phyloP scores from a whole-genome alignment of 1,140 invertebrate genomes.

The Drosophila varians region DNA sequence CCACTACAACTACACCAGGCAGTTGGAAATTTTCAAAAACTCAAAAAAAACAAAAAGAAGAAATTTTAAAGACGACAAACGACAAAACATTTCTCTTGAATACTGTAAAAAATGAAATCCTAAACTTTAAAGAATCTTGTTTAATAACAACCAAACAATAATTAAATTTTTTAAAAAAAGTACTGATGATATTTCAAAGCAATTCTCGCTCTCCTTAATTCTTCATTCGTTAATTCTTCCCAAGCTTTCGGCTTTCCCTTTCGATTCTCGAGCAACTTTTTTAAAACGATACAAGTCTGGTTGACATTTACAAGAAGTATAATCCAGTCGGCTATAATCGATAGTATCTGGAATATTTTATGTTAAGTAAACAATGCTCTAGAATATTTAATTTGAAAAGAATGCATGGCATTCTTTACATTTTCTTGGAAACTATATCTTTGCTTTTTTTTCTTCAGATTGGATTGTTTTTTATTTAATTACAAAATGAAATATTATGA shows the following conservation, averaged over 20 bases:
- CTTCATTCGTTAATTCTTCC: too few relatives aligned
- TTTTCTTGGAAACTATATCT: too few relatives aligned
- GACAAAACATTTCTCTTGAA: neutral
- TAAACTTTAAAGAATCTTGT: too few relatives aligned
- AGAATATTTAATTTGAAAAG: neutral
- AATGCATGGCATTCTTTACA: too few relatives aligned
- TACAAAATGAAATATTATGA: too few relatives aligned
- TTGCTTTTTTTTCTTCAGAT: neutral
- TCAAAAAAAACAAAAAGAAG: constrained; percentile 1
- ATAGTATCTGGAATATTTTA: neutral
- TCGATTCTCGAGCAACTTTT: neutral
- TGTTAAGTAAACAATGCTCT: neutral
- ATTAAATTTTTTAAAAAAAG: neutral
- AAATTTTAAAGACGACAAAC: neutral
- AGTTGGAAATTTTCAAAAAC: neutral
- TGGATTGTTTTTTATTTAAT: too few relatives aligned
- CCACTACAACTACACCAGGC: constrained; percentile 6
- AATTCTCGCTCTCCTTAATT: too few relatives aligned
- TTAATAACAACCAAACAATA: too few relatives aligned
- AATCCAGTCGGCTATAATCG: neutral
- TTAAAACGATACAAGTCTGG: neutral
- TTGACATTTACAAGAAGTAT: neutral
- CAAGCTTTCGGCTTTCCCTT: too few relatives aligned
- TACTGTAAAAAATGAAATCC: neutral
- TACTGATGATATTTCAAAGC: too few relatives aligned